phyloP scores from a whole-genome alignment of 2,888 invertebrate genomes.

The Chrysina gloriosa region DNA sequence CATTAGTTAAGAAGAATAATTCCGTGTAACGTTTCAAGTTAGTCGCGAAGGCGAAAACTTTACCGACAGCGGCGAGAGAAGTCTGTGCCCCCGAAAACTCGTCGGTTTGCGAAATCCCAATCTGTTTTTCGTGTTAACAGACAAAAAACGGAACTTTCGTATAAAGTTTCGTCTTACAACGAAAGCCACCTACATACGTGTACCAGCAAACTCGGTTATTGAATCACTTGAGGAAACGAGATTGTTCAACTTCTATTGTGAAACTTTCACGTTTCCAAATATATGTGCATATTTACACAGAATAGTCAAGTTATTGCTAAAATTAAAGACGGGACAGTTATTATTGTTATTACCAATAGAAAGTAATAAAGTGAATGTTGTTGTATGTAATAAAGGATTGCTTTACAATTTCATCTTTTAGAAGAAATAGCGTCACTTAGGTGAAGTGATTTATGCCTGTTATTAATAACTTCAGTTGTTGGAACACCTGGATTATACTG shows the following conservation, averaged over 20 bases:
- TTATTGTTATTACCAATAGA: too few relatives aligned
- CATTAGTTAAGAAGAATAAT: conserved; percentile 20
- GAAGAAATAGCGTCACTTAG: background rate
- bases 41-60: conserved; percentile 2
- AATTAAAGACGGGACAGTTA: too few relatives aligned
- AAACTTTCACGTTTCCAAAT: conserved; percentile 10
- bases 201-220: conserved; percentile 11
- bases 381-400: background rate
- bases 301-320: background rate
- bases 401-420: background rate
- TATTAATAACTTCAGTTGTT: conserved; percentile 7
- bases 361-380: too few relatives aligned
- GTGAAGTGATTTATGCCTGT: background rate
- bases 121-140: conserved; percentile 8
- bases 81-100: background rate
- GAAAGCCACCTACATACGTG: conserved; percentile 12
- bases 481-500: conserved; percentile 16
- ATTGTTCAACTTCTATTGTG: background rate
- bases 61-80: background rate
- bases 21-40: conserved; percentile 18
- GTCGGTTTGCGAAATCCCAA: conserved; percentile 15
- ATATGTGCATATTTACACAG: background rate
- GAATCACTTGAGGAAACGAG: conserved; percentile 11
- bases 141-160: conserved; percentile 20
- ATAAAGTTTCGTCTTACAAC: conserved; percentile 15